These are phyloP conservation scores for Ahaetulla prasina DNA, from an alignment of 2,113 vertebrate genomes.

Conservation along the genomic window DNA sequence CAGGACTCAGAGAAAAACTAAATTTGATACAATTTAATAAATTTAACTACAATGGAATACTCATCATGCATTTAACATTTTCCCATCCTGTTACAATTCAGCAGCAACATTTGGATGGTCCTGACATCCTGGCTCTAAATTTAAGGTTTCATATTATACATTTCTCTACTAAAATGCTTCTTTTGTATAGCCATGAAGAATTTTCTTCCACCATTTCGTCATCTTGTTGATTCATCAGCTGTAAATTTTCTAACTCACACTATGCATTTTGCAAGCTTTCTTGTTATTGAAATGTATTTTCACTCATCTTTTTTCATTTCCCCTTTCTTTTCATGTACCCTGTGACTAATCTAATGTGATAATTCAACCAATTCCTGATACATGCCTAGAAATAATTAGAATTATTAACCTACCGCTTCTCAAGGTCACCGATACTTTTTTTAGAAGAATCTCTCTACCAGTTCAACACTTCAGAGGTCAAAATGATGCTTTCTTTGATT, in stretches of 20 bases:
- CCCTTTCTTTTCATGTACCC: not conserved
- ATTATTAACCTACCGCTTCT: constrained; percentile 37
- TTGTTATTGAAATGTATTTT: constrained; percentile 18
- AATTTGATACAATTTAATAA: not conserved
- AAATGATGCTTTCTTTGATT: not conserved
- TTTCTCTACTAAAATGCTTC: not conserved
- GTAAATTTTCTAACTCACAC: not conserved
- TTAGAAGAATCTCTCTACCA: not conserved
- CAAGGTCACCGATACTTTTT: constrained; percentile 12
- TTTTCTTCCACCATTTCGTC: not conserved
- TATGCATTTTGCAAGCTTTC: constrained; percentile 28
- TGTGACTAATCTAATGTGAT: constrained; percentile 12
- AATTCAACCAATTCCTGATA: constrained; percentile 37
- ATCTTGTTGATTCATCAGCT: not conserved
- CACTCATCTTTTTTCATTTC: constrained; percentile 5
- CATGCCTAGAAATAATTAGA: constrained; percentile 38
- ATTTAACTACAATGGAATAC: not conserved
- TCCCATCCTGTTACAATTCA: not conserved
- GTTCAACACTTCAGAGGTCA: constrained; percentile 6
- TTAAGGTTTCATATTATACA: not conserved
- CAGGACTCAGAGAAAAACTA: not conserved
- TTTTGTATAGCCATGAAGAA: too few relatives aligned
- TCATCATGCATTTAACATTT: not conserved
- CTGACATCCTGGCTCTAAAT: not conserved
- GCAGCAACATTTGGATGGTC: not conserved